These are phyloP conservation scores for Caiman crocodilus DNA, from an alignment of 2,797 vertebrate species.

Conservation along the genomic window DNA sequence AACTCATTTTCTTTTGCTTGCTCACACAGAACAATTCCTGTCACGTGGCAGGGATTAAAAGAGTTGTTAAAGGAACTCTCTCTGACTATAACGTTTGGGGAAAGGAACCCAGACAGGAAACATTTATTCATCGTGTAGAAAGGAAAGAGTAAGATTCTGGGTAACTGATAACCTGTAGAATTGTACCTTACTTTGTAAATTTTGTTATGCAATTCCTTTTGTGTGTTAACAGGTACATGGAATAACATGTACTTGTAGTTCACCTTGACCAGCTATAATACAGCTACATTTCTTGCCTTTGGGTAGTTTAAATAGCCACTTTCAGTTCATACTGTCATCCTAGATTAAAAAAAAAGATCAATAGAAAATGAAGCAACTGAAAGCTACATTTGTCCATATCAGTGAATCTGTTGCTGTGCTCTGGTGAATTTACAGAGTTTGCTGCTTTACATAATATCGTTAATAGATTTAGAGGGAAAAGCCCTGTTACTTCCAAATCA, in stretches of 20 bases:
- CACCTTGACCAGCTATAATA: no score
- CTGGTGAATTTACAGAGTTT: not conserved
- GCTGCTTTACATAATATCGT: not conserved
- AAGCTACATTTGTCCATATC: not conserved
- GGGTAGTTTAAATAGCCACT: not conserved
- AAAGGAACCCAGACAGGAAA: not conserved
- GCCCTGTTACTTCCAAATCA: not conserved
- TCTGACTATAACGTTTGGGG: not conserved
- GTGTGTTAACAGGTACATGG: not conserved
- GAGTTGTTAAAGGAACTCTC: not conserved
- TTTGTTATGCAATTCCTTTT: not conserved
- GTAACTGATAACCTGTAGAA: not conserved
- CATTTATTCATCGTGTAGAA: not conserved
- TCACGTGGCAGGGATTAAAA: rapidly evolving
- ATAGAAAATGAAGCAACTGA: not conserved
- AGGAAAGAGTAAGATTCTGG: not conserved
- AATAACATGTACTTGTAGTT: not conserved
- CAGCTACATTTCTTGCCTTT: not conserved
- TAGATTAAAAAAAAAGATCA: not conserved
- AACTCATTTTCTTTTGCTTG: not conserved
- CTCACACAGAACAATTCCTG: not conserved
- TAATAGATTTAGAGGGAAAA: not conserved
- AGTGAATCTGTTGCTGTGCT: not conserved
- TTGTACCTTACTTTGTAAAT: not conserved
- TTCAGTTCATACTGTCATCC: not conserved